Evolutionary conservation across 2,888 invertebrate species (phyloP).

Genomic region (Netelia fuscicornis): DNA sequence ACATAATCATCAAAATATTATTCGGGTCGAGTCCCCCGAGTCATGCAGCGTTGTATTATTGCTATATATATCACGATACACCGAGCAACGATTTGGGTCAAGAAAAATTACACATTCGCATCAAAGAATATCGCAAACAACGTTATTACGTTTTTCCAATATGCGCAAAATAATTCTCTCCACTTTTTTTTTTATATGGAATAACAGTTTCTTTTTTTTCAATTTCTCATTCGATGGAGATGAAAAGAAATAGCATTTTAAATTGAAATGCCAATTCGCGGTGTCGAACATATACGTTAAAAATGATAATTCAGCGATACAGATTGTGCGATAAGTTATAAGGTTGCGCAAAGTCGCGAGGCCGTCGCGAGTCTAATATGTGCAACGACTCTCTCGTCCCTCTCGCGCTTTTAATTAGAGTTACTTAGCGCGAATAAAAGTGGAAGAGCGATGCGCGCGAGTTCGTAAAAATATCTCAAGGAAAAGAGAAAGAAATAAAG

Average conservation of each 20-base stretch:
- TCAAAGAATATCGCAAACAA: conserved; percentile 27
- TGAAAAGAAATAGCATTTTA: background rate
- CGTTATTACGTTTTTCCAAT: conserved; percentile 17
- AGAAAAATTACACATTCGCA: conserved; percentile 48
- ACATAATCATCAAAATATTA: background rate
- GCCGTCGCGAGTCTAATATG: background rate
- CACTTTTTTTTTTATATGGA: background rate
- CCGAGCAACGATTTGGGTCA: conserved; percentile 26
- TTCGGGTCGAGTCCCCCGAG: conserved; percentile 1
- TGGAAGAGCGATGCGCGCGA: background rate
- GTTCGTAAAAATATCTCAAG: conserved; percentile 37
- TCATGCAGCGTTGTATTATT: background rate
- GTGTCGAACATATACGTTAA: background rate
- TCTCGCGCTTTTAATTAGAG: conserved; percentile 51
- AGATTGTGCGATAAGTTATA: background rate
- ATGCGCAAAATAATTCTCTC: background rate
- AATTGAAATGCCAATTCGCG: background rate
- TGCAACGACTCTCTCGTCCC: conserved; percentile 23
- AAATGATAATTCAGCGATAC: background rate
- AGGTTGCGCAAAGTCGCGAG: background rate
- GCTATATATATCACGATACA: conserved; percentile 19
- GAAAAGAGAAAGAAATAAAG: conserved; percentile 21
- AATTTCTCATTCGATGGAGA: background rate
- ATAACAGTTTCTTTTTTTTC: background rate
- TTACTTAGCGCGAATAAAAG: conserved; percentile 56